These are phyloP conservation scores for Miichthys miiuy DNA, from an alignment of 2,797 vertebrate species.

Conservation along the genomic window DNA sequence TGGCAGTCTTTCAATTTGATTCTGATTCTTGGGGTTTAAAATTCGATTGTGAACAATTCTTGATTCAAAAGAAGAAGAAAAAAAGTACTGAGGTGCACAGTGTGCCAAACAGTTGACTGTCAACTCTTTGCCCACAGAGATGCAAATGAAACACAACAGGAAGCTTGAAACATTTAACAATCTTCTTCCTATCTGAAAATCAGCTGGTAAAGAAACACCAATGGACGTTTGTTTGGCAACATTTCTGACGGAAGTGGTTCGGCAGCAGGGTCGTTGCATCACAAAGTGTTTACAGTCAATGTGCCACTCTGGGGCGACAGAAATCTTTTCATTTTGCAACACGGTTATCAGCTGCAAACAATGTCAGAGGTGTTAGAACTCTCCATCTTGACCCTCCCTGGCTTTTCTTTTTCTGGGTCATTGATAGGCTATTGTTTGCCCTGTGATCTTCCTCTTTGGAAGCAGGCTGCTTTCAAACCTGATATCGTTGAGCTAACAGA, in stretches of 20 bases:
- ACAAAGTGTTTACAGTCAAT: slow-evolving; percentile 52
- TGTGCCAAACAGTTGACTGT: not conserved
- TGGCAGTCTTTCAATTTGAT: not conserved
- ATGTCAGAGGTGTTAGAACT: not conserved
- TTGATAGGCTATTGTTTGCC: not conserved
- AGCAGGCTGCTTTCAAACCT: slow-evolving; percentile 2
- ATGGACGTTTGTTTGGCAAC: not conserved
- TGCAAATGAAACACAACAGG: not conserved
- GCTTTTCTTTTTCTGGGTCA: too few species aligned
- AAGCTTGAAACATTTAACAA: not conserved
- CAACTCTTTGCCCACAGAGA: not conserved
- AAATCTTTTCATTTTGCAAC: slow-evolving; percentile 26
- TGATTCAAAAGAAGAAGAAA: not conserved
- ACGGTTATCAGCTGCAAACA: not conserved
- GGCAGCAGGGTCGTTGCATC: slow-evolving; percentile 36
- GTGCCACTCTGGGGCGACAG: not conserved
- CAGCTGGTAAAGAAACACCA: not conserved
- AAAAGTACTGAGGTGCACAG: not conserved
- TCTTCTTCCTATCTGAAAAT: not conserved
- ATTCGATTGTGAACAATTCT: too few species aligned
- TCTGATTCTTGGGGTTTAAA: too few species aligned
- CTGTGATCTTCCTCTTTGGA: slow-evolving; percentile 24
- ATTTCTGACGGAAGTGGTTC: slow-evolving; percentile 3
- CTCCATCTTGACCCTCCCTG: not conserved
- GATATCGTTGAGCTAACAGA: slow-evolving; percentile 28